These are phyloP conservation scores for Bugulina stolonifera DNA, from an alignment of 2,888 invertebrate species.

Conservation along the genomic window DNA sequence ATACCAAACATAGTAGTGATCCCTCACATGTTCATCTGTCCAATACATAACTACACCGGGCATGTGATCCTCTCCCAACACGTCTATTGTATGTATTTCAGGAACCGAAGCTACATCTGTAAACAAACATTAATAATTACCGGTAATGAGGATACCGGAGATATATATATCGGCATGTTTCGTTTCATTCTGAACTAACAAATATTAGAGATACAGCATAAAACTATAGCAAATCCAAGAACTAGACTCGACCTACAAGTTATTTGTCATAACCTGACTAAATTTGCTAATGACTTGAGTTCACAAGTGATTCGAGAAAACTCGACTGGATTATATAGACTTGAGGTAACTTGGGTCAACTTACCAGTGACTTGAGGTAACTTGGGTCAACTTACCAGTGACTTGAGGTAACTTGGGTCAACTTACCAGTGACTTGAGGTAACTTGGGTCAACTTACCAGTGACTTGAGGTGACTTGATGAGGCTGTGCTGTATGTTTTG, in stretches of 20 bases:
- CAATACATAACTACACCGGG: background rate
- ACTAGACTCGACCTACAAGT: too few relatives aligned
- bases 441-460: background rate
- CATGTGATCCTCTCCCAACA: background rate
- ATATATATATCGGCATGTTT: too few relatives aligned
- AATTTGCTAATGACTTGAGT: too few relatives aligned
- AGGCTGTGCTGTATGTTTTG: background rate
- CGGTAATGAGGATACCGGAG: too few relatives aligned
- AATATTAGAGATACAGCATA: too few relatives aligned
- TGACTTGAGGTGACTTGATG: background rate
- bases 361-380: background rate
- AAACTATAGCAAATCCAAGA: too few relatives aligned
- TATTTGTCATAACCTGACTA: too few relatives aligned
- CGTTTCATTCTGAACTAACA: too few relatives aligned
- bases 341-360: background rate
- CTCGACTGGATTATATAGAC: too few relatives aligned
- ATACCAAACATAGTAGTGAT: conserved; percentile 12
- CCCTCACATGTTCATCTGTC: background rate
- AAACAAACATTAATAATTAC: too few relatives aligned
- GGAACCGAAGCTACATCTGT: background rate
- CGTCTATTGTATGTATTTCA: background rate
- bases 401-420: background rate
- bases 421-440: background rate
- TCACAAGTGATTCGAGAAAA: background rate
- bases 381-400: background rate